A percentile compares a stretch with the other conserved stretches of the same genome.
Conservation (phyloP, 2,797 vertebrate genomes). For the Sphenodon punctatus region DNA sequence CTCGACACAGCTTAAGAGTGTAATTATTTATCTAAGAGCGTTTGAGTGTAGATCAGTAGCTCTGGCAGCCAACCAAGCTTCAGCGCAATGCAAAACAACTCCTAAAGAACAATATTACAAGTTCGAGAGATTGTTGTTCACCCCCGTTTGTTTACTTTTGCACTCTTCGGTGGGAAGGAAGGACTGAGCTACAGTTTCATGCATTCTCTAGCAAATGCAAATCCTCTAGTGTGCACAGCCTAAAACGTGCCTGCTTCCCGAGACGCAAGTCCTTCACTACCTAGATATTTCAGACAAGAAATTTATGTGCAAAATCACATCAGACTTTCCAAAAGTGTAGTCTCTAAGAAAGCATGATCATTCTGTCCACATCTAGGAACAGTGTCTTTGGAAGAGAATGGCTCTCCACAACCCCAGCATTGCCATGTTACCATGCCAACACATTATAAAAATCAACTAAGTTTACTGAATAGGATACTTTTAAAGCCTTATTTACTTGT, state of each 20-base stretch:
- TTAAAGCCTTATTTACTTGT: constrained; percentile 70
- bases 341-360: background rate
- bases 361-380: background rate
- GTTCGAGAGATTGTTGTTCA: constrained; percentile 74
- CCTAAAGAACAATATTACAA: constrained; percentile 74
- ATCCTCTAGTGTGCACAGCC: background rate
- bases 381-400: background rate
- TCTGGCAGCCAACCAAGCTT: constrained; percentile 81
- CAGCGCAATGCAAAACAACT: constrained; percentile 71
- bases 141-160: constrained; percentile 70
- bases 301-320: background rate
- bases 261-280: background rate
- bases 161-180: constrained; percentile 42
- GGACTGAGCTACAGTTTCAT: background rate
- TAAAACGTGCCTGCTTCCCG: background rate
- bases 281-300: background rate
- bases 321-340: background rate
- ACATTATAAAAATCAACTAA: constrained; percentile 53
- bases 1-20: constrained; percentile 83
- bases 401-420: constrained; percentile 10
- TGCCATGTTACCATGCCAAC: constrained; percentile 55
- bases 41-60: constrained; percentile 85
- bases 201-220: constrained; percentile 3
- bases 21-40: constrained; percentile 85
- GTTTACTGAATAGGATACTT: constrained; percentile 43